Base-by-base conservation (phyloP, 1,140 invertebrate genomes). In the Saccostrea cuccullata region DNA sequence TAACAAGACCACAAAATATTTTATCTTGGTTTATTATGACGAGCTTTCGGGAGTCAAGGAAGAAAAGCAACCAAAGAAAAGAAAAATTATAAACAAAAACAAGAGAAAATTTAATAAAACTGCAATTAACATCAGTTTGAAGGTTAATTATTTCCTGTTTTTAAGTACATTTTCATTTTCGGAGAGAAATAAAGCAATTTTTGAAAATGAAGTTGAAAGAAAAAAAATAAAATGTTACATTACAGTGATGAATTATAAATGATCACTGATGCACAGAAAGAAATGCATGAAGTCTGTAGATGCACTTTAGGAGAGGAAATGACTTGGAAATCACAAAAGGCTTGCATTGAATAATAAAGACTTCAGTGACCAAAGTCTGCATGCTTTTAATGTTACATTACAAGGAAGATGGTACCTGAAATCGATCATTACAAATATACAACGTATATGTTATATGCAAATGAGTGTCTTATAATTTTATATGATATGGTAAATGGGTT, bases 51-150 rank as follows among this genome's bases (percentile, higher is more conserved):
- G 15, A 77, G 26, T 36, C 70, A 77, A 77, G 70, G 70, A 77
- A 77, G 70, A 30, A 77, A 77, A 30, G 23, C 70, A 77, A 36
- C 15, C 12, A 77, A 26, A 15, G 70, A 47, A 77, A 77, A 77
- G 70, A 77, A 77, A 30, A 15, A 77, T 77, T 77, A 30, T 77
- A 36, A 77, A 77, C 26, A 30, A 77, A 77, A 77, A 77, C 26
- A 36, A 77, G 26, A 2, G 26, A 77, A 77, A 26, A 15, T 17
- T 15, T 36, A 77, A 30, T 77, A 15, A 77, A 36, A 15, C 8
- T 77, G 70, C 26, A 12, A 77, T 77, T 77, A 77, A 17, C 70
- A 30, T 30, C 15, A 17, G 23, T 77, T 77, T 77, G 26, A 23
- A 30, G 70, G 70, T 30, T 77, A 77, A 15, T 23, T n/a, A 77